A percentile compares a stretch with the other conserved stretches of the same genome.
These are phyloP conservation scores for Uropetala carovei DNA, from an alignment of 2,888 invertebrate species.

Conservation along the genomic window DNA sequence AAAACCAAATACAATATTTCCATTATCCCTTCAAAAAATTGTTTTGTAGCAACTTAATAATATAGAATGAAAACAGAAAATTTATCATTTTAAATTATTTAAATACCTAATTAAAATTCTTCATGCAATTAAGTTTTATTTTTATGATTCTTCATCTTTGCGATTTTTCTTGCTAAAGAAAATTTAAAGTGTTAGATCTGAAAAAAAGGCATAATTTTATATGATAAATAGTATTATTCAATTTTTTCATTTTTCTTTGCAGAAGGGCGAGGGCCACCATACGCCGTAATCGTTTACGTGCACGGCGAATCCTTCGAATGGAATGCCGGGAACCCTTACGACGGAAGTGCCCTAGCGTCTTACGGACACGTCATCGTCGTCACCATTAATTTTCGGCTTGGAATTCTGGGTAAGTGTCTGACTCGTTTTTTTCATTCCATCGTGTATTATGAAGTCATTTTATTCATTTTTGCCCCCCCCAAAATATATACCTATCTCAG, in stretches of 20 bases:
- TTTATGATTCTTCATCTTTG: no score
- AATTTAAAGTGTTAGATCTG: no score
- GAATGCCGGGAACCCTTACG: conserved; percentile 65
- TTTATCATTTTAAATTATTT: no score
- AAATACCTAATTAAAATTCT: neutral
- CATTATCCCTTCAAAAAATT: no score
- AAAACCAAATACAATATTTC: no score
- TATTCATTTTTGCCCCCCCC: no score
- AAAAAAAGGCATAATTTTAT: no score
- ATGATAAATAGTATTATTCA: neutral
- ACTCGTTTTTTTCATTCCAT: neutral
- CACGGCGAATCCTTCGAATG: conserved; percentile 66
- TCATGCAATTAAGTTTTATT: neutral
- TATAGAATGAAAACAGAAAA: neutral
- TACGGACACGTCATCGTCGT: conserved; percentile 65
- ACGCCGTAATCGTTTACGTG: conserved; percentile 64
- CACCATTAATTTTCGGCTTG: conserved; percentile 65
- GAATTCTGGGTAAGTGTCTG: conserved; percentile 55
- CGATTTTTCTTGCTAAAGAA: no score
- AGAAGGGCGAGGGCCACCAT: conserved; percentile 61
- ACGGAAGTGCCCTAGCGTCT: conserved; percentile 60
- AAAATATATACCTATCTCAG: no score
- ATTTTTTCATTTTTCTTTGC: conserved; percentile 16
- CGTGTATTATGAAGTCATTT: neutral
- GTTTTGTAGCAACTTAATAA: neutral